Conservation (phyloP, 2,113 vertebrate species). For the Asarcornis scutulata region DNA sequence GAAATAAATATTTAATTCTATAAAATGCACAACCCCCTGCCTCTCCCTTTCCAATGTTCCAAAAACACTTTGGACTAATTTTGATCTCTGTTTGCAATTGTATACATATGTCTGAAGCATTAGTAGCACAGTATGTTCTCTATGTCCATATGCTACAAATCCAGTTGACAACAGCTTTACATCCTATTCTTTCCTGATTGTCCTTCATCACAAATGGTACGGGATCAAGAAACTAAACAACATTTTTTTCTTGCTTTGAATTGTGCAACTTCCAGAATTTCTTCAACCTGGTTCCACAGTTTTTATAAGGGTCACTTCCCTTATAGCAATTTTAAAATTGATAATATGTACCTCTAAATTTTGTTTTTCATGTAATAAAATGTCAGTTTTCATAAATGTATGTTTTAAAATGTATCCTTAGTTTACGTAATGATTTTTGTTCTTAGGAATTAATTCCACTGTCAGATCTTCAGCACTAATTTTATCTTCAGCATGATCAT, state of each 20-base stretch:
- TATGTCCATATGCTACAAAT: slow-evolving; percentile 12
- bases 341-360: neutral
- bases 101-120: neutral
- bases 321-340: neutral
- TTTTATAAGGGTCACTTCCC: neutral
- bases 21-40: neutral
- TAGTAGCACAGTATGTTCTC: slow-evolving; percentile 30
- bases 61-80: slow-evolving; percentile 35
- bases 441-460: neutral
- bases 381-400: neutral
- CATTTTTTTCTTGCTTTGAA: neutral
- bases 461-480: neutral
- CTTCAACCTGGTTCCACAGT: neutral
- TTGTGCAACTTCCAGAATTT: neutral
- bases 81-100: slow-evolving; percentile 19
- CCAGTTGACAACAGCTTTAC: neutral
- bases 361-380: neutral
- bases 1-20: slow-evolving; percentile 18
- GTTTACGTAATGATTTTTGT: neutral
- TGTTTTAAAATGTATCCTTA: neutral
- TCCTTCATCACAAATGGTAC: slow-evolving; percentile 17
- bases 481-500: neutral
- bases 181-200: neutral
- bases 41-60: neutral
- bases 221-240: neutral